These are phyloP conservation scores for Apaloderma vittatum DNA, from an alignment of 2,113 vertebrate genomes.

Conservation along the genomic window DNA sequence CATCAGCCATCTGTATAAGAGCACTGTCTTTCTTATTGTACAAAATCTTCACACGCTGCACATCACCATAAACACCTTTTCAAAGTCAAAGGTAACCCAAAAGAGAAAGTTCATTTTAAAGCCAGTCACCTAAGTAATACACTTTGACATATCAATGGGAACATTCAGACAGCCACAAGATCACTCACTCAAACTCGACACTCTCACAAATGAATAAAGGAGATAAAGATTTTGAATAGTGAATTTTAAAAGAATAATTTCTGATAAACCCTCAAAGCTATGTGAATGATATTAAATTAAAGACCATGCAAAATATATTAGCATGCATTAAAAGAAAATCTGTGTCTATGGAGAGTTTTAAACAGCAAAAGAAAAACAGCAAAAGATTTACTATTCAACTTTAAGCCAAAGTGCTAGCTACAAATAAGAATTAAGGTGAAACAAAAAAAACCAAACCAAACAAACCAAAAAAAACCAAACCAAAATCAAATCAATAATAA, in stretches of 20 bases:
- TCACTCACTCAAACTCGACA: constrained; percentile 82
- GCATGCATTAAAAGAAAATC: constrained; percentile 91
- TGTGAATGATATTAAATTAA: constrained; percentile 90
- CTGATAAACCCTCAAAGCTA: constrained; percentile 92
- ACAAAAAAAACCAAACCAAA: constrained; percentile 61
- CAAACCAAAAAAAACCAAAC: neutral
- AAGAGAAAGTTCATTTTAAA: constrained; percentile 84
- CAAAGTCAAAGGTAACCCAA: constrained; percentile 86
- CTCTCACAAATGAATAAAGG: constrained; percentile 88
- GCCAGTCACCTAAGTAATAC: constrained; percentile 71
- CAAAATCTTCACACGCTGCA: constrained; percentile 98
- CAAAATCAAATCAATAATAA: constrained; percentile 87
- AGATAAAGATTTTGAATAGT: constrained; percentile 89
- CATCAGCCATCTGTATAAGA: constrained; percentile 97
- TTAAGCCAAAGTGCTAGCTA: constrained; percentile 99
- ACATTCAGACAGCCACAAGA: constrained; percentile 87
- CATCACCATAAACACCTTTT: constrained; percentile 97
- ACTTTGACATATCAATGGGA: constrained; percentile 85
- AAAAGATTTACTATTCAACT: constrained; percentile 94
- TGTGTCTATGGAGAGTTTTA: constrained; percentile 86
- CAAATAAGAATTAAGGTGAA: constrained; percentile 95
- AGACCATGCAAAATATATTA: constrained; percentile 92
- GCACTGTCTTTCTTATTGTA: constrained; percentile 99
- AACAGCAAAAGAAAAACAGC: constrained; percentile 85
- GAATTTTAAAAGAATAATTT: constrained; percentile 88